These are phyloP conservation scores for Oreochromis tanganicae DNA, from an alignment of 2,113 vertebrate species.

Conservation along the genomic window DNA sequence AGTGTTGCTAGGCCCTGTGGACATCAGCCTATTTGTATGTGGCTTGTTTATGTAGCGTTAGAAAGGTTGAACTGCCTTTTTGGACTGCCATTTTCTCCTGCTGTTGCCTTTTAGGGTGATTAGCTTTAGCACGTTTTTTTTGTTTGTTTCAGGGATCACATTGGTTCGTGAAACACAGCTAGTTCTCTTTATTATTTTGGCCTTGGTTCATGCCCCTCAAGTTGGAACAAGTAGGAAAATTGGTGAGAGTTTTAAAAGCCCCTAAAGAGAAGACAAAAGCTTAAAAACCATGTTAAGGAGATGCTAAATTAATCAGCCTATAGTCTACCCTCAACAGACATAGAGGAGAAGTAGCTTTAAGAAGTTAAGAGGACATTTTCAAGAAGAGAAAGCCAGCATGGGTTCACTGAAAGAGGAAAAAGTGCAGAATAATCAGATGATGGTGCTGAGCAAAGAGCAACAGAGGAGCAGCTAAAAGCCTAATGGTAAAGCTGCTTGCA, in stretches of 20 bases:
- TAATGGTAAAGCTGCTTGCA: background rate
- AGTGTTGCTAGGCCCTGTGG: background rate
- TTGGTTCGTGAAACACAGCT: background rate
- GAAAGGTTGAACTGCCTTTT: background rate
- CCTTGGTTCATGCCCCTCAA: background rate
- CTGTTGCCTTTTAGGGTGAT: background rate
- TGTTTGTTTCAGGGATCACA: background rate
- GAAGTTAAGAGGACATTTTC: background rate
- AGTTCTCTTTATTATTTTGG: background rate
- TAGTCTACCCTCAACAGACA: background rate
- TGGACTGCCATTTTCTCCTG: background rate
- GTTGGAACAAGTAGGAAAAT: background rate
- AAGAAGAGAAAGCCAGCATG: background rate
- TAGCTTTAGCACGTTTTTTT: background rate
- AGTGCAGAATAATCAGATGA: background rate
- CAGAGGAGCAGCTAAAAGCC: background rate
- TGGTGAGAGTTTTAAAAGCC: background rate
- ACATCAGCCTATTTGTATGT: background rate
- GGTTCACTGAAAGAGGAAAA: background rate
- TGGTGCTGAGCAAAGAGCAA: background rate
- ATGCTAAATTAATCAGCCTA: background rate
- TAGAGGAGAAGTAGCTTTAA: background rate
- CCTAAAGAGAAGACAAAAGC: background rate
- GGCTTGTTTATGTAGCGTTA: background rate
- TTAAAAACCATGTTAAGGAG: background rate